A percentile compares a stretch with the other conserved stretches of the same genome.
Conservation (phyloP, 1,140 invertebrate genomes). For the Lucilia cuprina region DNA sequence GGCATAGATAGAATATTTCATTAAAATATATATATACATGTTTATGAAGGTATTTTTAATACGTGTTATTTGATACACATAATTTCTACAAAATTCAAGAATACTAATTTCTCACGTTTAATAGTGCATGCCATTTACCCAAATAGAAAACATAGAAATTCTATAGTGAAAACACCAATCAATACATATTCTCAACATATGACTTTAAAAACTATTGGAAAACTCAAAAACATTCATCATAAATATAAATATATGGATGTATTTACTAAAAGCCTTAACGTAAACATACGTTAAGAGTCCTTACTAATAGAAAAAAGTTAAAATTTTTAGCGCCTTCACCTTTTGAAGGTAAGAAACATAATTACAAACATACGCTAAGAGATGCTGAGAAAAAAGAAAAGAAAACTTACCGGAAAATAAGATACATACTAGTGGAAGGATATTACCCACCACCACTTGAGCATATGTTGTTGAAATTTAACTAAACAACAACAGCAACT, state of each 20-base stretch:
- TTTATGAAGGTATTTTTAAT: no score
- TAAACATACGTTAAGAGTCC: background rate
- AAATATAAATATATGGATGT: background rate
- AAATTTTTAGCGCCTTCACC: conserved; percentile 11
- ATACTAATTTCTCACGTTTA: no score
- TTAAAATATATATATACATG: no score
- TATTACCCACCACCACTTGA: conserved; percentile 5
- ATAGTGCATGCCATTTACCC: no score
- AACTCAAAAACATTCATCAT: background rate
- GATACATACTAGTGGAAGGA: background rate
- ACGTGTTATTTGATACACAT: no score
- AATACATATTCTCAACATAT: conserved; percentile 16
- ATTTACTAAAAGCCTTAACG: background rate
- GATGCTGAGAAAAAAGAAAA: no score
- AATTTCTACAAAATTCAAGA: no score
- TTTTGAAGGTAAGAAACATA: conserved; percentile 14
- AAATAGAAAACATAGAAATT: no score
- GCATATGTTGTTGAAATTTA: conserved; percentile 17
- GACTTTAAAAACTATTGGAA: conserved; percentile 20
- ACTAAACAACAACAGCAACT: no score
- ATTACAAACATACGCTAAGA: background rate
- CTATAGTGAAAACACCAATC: no score
- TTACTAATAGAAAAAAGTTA: background rate
- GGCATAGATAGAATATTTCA: no score
- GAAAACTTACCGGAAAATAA: background rate